Evolutionary conservation across 2,888 invertebrate genomes (phyloP).

Genomic region (Ormia ochracea): DNA sequence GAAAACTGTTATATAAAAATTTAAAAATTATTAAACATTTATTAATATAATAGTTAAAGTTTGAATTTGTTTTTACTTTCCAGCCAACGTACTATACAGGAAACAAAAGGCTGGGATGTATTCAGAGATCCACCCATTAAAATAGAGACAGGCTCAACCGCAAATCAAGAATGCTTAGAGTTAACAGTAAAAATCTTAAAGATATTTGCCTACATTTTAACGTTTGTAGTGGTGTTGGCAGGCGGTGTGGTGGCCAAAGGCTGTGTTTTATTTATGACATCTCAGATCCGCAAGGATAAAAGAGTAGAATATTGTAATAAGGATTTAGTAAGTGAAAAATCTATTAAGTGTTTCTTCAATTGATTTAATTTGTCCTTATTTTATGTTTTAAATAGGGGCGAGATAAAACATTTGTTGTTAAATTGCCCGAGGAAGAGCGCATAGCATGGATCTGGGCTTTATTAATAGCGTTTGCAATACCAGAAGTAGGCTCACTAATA

Average conservation of each 20-base stretch:
- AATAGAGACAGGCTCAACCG: slow-evolving; percentile 92
- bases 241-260: slow-evolving; percentile 93
- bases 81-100: slow-evolving; percentile 88
- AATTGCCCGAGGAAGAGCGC: slow-evolving; percentile 89
- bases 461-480: slow-evolving; percentile 90
- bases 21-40: too few species aligned
- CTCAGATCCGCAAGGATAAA: slow-evolving; percentile 88
- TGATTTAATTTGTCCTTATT: background rate
- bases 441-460: slow-evolving; percentile 96
- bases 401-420: slow-evolving; percentile 89
- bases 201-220: slow-evolving; percentile 88
- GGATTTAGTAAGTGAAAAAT: slow-evolving; percentile 82
- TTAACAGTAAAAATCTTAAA: slow-evolving; percentile 90
- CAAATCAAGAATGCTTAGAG: slow-evolving; percentile 90
- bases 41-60: too few species aligned
- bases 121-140: slow-evolving; percentile 94
- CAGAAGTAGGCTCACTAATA: slow-evolving; percentile 91
- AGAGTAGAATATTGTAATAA: slow-evolving; percentile 89
- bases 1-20: too few species aligned
- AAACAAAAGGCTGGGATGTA: slow-evolving; percentile 97
- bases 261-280: slow-evolving; percentile 93
- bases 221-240: slow-evolving; percentile 89
- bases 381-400: slow-evolving; percentile 82
- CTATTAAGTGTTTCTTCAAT: background rate
- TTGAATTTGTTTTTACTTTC: background rate